Percentiles rank a stretch among this genome's conserved stretches.
Conservation (phyloP, 2,797 vertebrate species). For the Enteromius unitaeniatus region DNA sequence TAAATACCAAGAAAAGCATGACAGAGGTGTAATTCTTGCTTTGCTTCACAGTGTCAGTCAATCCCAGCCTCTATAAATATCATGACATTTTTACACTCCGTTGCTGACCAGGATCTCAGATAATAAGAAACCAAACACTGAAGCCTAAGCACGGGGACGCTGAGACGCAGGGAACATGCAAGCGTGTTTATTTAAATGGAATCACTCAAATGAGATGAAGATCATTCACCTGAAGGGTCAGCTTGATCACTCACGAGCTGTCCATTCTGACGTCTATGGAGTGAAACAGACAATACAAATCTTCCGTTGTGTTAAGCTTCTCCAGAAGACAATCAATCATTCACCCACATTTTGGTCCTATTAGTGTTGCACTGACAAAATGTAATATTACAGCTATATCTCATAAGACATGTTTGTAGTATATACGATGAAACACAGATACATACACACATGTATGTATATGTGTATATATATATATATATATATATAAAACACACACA, state of each 20-base stretch:
- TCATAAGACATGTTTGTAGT: too few relatives aligned
- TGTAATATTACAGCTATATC: neutral
- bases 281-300: neutral
- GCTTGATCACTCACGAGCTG: neutral
- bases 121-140: slow-evolving; percentile 35
- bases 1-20: slow-evolving; percentile 55
- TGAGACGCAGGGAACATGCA: neutral
- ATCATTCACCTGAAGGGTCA: too few relatives aligned
- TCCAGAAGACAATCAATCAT: neutral
- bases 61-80: slow-evolving; percentile 55
- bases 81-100: slow-evolving; percentile 58
- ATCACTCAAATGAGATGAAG: slow-evolving; percentile 1
- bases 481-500: too few relatives aligned
- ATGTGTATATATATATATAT: too few relatives aligned
- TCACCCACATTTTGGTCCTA: neutral
- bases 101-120: slow-evolving; percentile 47
- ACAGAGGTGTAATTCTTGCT: slow-evolving; percentile 49
- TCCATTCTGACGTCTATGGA: neutral
- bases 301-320: neutral
- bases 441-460: neutral
- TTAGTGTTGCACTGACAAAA: neutral
- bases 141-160: too few relatives aligned
- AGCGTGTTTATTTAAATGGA: neutral
- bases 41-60: slow-evolving; percentile 57
- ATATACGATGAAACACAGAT: neutral